phyloP scores from a whole-genome alignment of 2,797 vertebrate genomes.

The Malurus leucopterus region DNA sequence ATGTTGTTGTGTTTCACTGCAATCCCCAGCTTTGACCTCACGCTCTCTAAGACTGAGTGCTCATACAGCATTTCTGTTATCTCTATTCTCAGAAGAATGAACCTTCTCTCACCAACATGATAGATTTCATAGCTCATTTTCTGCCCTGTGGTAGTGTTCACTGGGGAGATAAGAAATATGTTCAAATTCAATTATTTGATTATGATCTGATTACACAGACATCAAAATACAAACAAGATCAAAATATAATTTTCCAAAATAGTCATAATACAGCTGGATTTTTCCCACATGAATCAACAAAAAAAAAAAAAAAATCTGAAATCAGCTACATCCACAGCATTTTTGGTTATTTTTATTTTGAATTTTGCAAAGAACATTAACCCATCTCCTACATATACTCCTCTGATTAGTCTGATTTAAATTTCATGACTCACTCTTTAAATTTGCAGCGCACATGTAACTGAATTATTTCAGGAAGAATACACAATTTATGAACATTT shows the following conservation, averaged over 20 bases:
- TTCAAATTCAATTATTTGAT: slow-evolving; percentile 37
- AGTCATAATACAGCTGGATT: neutral
- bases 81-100: neutral
- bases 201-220: slow-evolving; percentile 26
- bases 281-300: neutral
- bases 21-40: neutral
- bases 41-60: neutral
- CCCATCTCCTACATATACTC: neutral
- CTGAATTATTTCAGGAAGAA: neutral
- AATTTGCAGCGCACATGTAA: neutral
- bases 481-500: neutral
- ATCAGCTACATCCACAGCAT: neutral
- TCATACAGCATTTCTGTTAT: neutral
- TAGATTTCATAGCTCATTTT: slow-evolving; percentile 2
- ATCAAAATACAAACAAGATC: slow-evolving; percentile 3
- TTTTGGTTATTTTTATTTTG: neutral
- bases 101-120: neutral
- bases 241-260: slow-evolving; percentile 11
- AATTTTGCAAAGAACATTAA: neutral
- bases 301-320: neutral
- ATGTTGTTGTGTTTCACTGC: neutral
- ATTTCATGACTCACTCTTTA: neutral
- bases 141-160: neutral
- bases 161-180: neutral
- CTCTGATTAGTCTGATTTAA: neutral